Evolutionary conservation across 2,797 vertebrate species (phyloP).

Genomic region (Pipistrellus pipistrellus): DNA sequence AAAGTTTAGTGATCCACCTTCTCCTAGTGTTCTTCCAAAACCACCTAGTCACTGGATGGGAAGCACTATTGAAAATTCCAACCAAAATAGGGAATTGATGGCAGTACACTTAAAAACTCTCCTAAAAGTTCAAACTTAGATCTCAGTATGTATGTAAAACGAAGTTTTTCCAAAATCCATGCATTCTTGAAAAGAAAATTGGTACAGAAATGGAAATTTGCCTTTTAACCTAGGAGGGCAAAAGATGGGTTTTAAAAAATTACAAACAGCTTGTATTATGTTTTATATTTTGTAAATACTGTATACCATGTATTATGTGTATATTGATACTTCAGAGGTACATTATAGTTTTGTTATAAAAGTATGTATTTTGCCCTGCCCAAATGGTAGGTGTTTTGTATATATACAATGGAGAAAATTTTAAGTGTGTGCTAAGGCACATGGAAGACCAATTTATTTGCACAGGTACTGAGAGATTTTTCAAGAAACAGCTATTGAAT

Average conservation of each 20-base stretch:
- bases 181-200: conserved; percentile 79
- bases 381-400: conserved; percentile 91
- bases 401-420: conserved; percentile 89
- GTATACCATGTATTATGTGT: conserved; percentile 96
- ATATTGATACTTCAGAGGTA: conserved; percentile 96
- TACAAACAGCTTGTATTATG: conserved; percentile 88
- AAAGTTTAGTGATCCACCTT: conserved; percentile 97
- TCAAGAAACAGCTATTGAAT: conserved; percentile 86
- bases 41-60: conserved; percentile 98
- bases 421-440: conserved; percentile 87
- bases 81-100: conserved; percentile 94
- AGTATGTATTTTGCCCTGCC: conserved; percentile 92
- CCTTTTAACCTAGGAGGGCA: conserved; percentile 88
- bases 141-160: conserved; percentile 69
- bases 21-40: conserved; percentile 96
- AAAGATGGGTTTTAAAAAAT: conserved; percentile 87
- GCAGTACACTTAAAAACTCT: conserved; percentile 95
- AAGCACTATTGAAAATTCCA: conserved; percentile 85
- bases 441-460: conserved; percentile 90
- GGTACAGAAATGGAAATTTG: conserved; percentile 84
- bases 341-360: conserved; percentile 98
- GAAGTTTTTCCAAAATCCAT: conserved; percentile 66
- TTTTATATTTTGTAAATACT: conserved; percentile 95
- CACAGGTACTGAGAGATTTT: conserved; percentile 89
- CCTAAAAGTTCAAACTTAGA: conserved; percentile 93